Evolutionary conservation across 2,888 invertebrate species (phyloP).

Genomic region (Macrosiphum euphorbiae): DNA sequence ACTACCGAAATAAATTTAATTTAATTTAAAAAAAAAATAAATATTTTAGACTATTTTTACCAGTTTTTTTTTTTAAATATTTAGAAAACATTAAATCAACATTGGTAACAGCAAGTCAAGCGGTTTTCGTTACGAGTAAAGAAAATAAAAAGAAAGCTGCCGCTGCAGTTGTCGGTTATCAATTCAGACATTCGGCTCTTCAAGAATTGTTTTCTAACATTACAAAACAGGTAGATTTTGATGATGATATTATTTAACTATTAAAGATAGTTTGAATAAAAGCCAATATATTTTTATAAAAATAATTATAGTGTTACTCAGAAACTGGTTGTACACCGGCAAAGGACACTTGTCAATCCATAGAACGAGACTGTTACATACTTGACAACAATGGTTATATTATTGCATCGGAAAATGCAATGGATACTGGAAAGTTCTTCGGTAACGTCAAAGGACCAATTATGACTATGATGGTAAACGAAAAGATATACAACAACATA

Average conservation of each 20-base stretch:
- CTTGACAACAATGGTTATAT: constrained; percentile 96
- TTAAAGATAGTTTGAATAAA: neutral
- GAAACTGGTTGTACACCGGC: constrained; percentile 50
- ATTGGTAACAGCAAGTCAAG: constrained; percentile 87
- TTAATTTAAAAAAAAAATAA: neutral
- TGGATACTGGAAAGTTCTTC: constrained; percentile 87
- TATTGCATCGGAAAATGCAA: constrained; percentile 80
- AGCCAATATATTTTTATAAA: neutral
- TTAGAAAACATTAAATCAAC: constrained; percentile 70
- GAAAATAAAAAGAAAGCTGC: constrained; percentile 71
- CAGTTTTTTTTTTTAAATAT: neutral
- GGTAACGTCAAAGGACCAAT: constrained; percentile 79
- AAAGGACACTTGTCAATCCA: constrained; percentile 78
- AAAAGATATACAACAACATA: constrained; percentile 82
- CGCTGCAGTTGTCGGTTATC: constrained; percentile 78
- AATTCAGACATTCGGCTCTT: constrained; percentile 84
- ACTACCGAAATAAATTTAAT: neutral
- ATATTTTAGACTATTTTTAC: neutral
- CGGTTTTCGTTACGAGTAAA: constrained; percentile 75
- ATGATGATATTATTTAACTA: neutral
- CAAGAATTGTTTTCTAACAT: constrained; percentile 84
- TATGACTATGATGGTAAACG: constrained; percentile 81
- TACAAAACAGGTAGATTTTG: constrained; percentile 76
- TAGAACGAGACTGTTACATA: constrained; percentile 91
- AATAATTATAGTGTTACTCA: constrained; percentile 49